phyloP scores from a whole-genome alignment of 92 coral and sea anemone genomes.

The Galaxea fascicularis region DNA sequence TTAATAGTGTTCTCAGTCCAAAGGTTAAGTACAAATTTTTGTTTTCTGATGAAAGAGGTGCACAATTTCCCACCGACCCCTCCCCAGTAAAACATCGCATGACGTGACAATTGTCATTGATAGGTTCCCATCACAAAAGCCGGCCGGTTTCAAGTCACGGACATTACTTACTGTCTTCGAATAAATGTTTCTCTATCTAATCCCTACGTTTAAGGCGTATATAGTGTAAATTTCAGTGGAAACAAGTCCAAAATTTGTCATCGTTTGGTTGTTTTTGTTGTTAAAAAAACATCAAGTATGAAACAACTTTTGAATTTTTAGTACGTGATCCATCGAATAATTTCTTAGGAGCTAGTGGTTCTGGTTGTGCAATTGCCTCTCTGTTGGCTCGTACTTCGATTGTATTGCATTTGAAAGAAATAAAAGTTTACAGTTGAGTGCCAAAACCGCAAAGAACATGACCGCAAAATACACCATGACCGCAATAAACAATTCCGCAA shows the following conservation, averaged over 20 bases:
- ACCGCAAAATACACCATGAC: slow-evolving; percentile 5
- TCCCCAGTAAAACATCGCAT: background rate
- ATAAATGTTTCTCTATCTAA: background rate
- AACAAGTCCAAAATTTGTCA: background rate
- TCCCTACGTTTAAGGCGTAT: background rate
- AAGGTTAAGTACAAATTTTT: background rate
- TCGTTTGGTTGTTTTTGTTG: background rate
- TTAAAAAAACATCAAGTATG: background rate
- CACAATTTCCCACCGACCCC: background rate
- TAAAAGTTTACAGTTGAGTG: background rate
- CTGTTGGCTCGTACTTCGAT: background rate
- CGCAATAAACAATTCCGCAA: background rate
- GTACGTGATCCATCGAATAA: background rate
- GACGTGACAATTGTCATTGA: background rate
- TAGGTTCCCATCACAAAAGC: background rate
- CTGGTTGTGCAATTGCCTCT: background rate
- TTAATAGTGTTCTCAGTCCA: background rate
- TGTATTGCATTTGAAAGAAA: background rate
- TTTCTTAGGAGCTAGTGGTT: background rate
- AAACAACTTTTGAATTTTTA: background rate
- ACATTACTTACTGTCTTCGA: background rate
- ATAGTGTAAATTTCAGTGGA: background rate
- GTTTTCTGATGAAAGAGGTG: slow-evolving; percentile 3
- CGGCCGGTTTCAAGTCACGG: background rate
- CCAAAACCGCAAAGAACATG: slow-evolving; percentile 11